Evolutionary conservation across 2,113 vertebrate species (phyloP), one percentile per base, ranked within the genome.

Genomic region (Pholis gunnellus): DNA sequence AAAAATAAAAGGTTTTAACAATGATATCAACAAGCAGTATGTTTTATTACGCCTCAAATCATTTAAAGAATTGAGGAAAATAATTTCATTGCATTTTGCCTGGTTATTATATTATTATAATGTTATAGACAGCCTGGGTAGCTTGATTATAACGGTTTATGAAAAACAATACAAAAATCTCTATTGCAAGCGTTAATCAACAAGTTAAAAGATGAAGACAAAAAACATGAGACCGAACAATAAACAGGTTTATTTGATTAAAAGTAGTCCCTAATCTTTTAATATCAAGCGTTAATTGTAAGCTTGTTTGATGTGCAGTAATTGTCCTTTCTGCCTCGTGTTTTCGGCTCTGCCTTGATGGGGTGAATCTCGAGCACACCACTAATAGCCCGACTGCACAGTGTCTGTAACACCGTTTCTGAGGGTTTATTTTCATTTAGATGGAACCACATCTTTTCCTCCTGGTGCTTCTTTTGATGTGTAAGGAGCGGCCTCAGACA

Each of bases 341-440:
- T 83, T 68, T 65, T 59, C 56, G 3, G 36, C 84, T 83, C 36
- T 75, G 56, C 71, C 66, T 80, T 72, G 77, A 86, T 72, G 36
- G 79, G 86, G 77, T 80, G 71, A 84, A 78, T 80, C 81, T 54
- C 25, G 64, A 87, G 82, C 85, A 36, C 81, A 54, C 64, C 78
- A 40, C 85, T 93, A 91, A 93, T 92, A 88, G 89, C 83, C 84
- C 61, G 15, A 68, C 86, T 75, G 72, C 89, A 36, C 48, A 40
- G 86, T 78, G 89, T 91, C 88, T 87, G 75, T 81, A 87, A 81
- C 89, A 84, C 81, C 85, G 70, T 91, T 92, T 93, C 90, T 88
- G 67, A 90, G 89, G 89, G 79, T 92, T 93, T 92, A 92, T 94
- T 93, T 94, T 92, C 87, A 93, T 93, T 94, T 92, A 90, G 83